phyloP scores from a whole-genome alignment of 2,888 invertebrate species.

The Hypomecis punctinalis region DNA sequence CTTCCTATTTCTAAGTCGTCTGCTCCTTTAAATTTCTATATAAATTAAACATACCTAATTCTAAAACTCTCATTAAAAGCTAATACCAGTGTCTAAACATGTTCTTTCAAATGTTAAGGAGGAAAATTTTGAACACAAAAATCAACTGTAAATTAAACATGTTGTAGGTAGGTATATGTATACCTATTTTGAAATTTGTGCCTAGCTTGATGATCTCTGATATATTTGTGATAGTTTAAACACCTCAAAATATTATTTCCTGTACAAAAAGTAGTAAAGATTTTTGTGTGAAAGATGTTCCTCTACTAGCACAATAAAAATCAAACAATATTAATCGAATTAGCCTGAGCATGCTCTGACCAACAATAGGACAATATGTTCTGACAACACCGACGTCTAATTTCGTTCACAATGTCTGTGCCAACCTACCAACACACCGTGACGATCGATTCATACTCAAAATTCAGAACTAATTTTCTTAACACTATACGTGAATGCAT shows the following conservation, averaged over 20 bases:
- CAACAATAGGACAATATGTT: conserved; percentile 15
- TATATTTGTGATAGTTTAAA: no score
- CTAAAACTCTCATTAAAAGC: no score
- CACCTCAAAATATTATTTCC: no score
- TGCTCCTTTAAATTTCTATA: background rate
- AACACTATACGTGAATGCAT: no score
- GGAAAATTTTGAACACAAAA: no score
- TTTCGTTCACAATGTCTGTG: background rate
- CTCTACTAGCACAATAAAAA: background rate
- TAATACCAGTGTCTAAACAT: background rate
- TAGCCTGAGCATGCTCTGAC: conserved; percentile 36
- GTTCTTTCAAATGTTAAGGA: background rate
- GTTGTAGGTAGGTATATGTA: no score
- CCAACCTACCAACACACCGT: background rate
- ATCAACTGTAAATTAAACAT: no score
- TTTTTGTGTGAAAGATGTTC: no score
- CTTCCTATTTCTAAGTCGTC: conserved; percentile 6
- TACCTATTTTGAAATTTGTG: no score
- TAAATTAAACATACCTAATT: background rate
- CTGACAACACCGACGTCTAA: background rate
- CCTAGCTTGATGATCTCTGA: no score
- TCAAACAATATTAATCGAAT: background rate
- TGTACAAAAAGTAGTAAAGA: no score
- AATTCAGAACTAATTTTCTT: background rate
- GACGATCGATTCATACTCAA: background rate